Conservation (phyloP, 1,140 invertebrate species). For the Colletes latitarsis region DNA sequence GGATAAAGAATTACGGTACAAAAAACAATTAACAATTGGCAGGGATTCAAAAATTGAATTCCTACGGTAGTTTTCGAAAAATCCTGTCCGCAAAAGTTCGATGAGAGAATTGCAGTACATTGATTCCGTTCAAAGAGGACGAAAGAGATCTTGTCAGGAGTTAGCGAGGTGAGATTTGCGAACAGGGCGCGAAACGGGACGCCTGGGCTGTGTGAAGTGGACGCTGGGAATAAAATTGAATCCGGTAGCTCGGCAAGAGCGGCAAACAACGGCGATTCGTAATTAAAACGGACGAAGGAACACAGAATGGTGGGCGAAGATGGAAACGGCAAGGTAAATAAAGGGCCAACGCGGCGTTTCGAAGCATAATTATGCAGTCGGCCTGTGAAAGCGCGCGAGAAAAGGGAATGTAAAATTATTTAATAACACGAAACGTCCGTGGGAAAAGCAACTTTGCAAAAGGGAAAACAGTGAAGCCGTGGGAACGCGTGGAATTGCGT, state of each 20-base stretch:
- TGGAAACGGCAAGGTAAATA: conserved; percentile 30
- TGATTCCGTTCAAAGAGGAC: no score
- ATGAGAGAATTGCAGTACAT: no score
- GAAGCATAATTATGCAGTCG: conserved; percentile 28
- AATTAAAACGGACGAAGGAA: conserved; percentile 45
- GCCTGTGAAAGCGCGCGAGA: not conserved
- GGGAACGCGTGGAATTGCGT: not conserved
- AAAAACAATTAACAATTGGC: no score
- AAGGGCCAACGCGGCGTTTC: not conserved
- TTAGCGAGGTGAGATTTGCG: not conserved
- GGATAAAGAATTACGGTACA: no score
- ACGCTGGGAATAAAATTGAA: conserved; percentile 35
- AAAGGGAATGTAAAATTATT: conserved; percentile 23
- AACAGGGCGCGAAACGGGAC: no score
- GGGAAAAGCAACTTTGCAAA: not conserved
- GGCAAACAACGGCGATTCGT: conserved; percentile 41
- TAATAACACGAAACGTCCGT: conserved; percentile 6
- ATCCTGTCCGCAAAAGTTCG: no score
- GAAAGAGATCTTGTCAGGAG: no score
- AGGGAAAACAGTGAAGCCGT: no score
- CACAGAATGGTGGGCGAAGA: conserved; percentile 7
- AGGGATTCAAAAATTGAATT: no score
- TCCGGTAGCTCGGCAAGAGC: not conserved
- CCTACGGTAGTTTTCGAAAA: no score
- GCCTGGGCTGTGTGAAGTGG: not conserved